Conservation (phyloP, 2,113 vertebrate species). For the Ardeotis arabs region DNA sequence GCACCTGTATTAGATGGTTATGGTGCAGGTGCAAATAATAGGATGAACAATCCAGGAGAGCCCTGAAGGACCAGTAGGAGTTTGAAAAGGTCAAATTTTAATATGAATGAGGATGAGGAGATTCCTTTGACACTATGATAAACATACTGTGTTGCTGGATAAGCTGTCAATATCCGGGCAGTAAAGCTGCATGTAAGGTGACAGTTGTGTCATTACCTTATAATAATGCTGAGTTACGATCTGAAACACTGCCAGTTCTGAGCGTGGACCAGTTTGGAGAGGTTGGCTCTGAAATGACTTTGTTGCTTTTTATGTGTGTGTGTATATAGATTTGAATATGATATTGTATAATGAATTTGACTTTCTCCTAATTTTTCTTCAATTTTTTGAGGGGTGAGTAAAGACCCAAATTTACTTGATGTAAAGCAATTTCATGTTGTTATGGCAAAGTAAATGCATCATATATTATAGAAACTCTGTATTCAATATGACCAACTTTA, state of each 20-base stretch:
- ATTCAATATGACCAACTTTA: background rate
- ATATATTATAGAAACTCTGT: background rate
- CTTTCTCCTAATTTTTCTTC: background rate
- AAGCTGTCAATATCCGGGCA: background rate
- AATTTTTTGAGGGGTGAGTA: rapidly evolving
- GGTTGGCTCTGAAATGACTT: background rate
- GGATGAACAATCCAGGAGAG: background rate
- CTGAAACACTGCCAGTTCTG: background rate
- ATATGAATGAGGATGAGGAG: background rate
- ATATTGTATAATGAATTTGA: background rate
- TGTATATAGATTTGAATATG: background rate
- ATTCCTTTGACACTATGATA: background rate
- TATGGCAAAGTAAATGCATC: background rate
- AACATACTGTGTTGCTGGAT: background rate
- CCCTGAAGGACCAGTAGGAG: background rate
- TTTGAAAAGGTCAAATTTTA: background rate
- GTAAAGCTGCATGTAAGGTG: background rate
- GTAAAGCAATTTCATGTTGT: background rate
- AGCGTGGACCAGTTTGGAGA: background rate
- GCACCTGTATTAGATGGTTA: background rate
- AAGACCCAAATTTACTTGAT: background rate
- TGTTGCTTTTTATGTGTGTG: background rate
- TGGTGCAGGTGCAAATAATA: background rate
- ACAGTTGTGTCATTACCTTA: background rate
- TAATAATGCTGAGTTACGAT: background rate